phyloP scores from a whole-genome alignment of 2,113 vertebrate species.

The Rhodinocichla rosea region DNA sequence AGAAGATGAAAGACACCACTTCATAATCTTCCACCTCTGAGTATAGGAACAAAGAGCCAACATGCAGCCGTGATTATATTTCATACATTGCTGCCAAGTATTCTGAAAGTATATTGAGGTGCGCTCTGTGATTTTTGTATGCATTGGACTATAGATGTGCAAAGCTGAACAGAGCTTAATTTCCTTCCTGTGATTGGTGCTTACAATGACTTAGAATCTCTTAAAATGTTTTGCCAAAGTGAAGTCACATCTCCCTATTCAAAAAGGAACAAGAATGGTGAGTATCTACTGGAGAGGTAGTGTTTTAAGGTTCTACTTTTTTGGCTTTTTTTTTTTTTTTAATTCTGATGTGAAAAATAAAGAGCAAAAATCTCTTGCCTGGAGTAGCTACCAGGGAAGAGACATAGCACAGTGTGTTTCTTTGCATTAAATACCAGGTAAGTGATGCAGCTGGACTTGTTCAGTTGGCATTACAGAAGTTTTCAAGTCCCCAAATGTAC shows the following conservation, averaged over 20 bases:
- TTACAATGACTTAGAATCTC: neutral
- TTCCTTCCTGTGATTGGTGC: neutral
- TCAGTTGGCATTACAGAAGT: neutral
- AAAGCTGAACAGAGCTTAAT: neutral
- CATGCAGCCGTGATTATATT: neutral
- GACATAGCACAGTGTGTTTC: neutral
- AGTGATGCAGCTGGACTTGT: neutral
- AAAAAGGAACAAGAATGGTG: neutral
- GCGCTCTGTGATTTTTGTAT: neutral
- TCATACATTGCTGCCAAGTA: neutral
- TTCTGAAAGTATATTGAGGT: neutral
- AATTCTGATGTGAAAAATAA: neutral
- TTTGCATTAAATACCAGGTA: neutral
- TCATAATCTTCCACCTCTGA: slow-evolving; percentile 9
- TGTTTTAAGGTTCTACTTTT: neutral
- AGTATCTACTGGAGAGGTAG: neutral
- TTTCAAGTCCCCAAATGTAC: neutral
- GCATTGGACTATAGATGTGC: neutral
- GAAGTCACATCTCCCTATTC: neutral
- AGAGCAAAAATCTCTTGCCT: neutral
- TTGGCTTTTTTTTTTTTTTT: neutral
- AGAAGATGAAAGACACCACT: slow-evolving; percentile 21
- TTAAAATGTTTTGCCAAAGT: neutral
- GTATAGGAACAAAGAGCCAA: neutral
- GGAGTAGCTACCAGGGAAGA: neutral